Evolutionary conservation across 2,113 vertebrate species (phyloP).

Genomic region (Melospiza georgiana): DNA sequence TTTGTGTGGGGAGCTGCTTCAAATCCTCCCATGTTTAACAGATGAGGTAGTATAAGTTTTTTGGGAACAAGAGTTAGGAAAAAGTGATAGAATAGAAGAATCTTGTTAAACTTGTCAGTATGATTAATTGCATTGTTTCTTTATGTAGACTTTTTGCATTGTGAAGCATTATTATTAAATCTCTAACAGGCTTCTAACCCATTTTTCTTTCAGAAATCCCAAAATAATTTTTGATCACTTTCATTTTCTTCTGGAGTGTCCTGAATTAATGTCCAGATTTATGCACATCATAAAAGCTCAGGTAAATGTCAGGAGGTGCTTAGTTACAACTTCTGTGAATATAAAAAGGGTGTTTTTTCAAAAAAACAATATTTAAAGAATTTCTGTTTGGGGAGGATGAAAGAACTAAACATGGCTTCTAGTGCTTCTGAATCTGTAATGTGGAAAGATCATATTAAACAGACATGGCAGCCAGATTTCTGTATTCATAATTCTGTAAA

Average conservation of each 20-base stretch:
- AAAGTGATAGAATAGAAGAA: not conserved
- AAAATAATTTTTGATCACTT: conserved; percentile 99
- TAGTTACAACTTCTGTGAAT: not conserved
- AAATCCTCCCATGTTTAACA: not conserved
- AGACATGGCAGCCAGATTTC: not conserved
- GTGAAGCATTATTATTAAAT: not conserved
- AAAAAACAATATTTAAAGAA: not conserved
- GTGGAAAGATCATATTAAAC: not conserved
- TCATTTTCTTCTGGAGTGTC: conserved; percentile 98
- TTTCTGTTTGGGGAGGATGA: not conserved
- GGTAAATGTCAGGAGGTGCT: conserved; percentile 72
- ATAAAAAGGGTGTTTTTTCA: not conserved
- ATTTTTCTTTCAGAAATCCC: conserved; percentile 85
- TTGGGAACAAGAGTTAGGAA: not conserved
- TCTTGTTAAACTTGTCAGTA: not conserved
- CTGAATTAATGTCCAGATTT: conserved; percentile 97
- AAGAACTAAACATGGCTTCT: not conserved
- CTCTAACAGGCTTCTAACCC: not conserved
- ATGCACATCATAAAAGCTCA: conserved; percentile 99
- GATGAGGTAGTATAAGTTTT: not conserved
- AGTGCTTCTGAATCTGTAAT: not conserved
- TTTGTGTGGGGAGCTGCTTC: not conserved
- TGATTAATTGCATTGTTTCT: not conserved
- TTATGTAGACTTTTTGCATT: not conserved
- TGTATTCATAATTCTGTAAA: not conserved